Conservation (phyloP, 1,140 invertebrate genomes). For the Habropoda laboriosa region DNA sequence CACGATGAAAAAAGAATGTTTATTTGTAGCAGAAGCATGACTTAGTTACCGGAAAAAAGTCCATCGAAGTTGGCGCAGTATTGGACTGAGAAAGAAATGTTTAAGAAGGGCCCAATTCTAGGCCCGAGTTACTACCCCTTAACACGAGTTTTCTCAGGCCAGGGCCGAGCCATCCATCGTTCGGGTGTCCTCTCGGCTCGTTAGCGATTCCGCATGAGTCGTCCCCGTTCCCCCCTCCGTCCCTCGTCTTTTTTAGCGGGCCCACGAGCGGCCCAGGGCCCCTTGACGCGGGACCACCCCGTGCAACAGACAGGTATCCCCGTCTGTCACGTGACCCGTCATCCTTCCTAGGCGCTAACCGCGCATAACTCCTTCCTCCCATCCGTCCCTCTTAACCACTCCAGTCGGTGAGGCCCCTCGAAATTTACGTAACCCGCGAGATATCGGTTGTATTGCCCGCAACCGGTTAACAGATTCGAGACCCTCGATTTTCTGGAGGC, state of each 20-base stretch:
- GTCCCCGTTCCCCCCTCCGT: slow-evolving; percentile 61
- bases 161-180: slow-evolving; percentile 75
- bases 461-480: slow-evolving; percentile 37
- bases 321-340: slow-evolving; percentile 76
- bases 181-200: slow-evolving; percentile 76
- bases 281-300: slow-evolving; percentile 77
- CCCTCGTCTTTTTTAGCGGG: slow-evolving; percentile 67
- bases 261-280: slow-evolving; percentile 46
- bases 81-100: too few relatives aligned
- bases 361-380: too few relatives aligned
- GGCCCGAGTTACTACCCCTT: too few relatives aligned
- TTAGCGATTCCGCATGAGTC: slow-evolving; percentile 79
- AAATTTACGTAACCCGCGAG: slow-evolving; percentile 35
- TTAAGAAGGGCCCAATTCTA: too few relatives aligned
- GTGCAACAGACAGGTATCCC: slow-evolving; percentile 74
- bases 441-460: slow-evolving; percentile 47
- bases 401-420: too few relatives aligned
- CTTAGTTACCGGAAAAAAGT: too few relatives aligned
- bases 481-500: slow-evolving; percentile 66
- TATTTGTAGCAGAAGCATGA: too few relatives aligned
- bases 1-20: too few relatives aligned
- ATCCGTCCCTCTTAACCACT: too few relatives aligned
- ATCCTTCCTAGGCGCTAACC: slow-evolving; percentile 26
- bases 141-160: slow-evolving; percentile 61
- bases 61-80: too few relatives aligned